Evolutionary conservation across 2,888 invertebrate genomes (phyloP), one percentile per base, ranked within the genome.

Genomic region (Harpalus rubripes): DNA sequence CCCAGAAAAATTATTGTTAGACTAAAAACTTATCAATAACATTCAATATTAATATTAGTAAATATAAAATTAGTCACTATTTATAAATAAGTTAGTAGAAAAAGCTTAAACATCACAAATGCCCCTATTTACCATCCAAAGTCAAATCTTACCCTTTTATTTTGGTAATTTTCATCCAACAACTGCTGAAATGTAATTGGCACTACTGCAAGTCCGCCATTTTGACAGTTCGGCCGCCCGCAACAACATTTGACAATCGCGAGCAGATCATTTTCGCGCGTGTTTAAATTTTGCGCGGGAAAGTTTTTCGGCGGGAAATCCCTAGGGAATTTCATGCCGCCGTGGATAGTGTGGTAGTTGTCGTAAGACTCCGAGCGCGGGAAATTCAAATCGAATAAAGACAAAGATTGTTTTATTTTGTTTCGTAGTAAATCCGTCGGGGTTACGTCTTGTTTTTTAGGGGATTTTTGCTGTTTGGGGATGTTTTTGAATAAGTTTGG

Each of bases 321-420:
- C 83, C 81, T 82, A 74, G 87, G 86, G 72, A 87, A 84, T 85
- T 85, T 86, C 87, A 88, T 86, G 12, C 90, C 90, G 26, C 87
- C 88, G 86, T 92, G 92, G 44, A 92, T 89, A 12, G 92, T 92
- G 86, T 89, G 88, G 79, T 88, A 89, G 16, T 86, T 86, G 7
- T 87, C 86, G 58, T 44, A 44, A 0, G 44, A 44, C 1, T 85
- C 86, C 8, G 76, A 26, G n/a, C 18, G 85, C 76, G 83, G 52
- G 4, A 72, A 18, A 59, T 85, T 85, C 22, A 85, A 79, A 58
- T 85, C 84, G 41, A 58, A 72, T 90, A 91, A 89, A 10, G 91
- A 91, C 41, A 89, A 88, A 18, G 91, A 91, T 86, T 91, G 91
- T 87, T 91, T 92, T 72, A 91, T 88, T 87, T 90, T 90, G 59